Conservation (phyloP, 1,140 invertebrate genomes). For the Lepidurus apus region DNA sequence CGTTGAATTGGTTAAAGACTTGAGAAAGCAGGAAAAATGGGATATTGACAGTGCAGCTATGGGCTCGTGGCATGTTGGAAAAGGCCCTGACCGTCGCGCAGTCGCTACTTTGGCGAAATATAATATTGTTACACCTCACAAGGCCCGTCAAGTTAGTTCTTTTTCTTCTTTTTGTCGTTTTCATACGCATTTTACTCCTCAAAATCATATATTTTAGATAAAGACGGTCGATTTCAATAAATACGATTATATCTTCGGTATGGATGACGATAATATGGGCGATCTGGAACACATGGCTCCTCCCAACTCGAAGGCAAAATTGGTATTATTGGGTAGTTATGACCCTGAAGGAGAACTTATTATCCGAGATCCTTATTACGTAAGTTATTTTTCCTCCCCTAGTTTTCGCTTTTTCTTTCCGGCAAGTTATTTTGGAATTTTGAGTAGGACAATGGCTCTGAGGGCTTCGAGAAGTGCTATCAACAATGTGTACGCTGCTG, state of each 20-base stretch:
- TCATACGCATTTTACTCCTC: conserved; percentile 26
- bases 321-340: conserved; percentile 72
- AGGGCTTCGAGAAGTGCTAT: conserved; percentile 46
- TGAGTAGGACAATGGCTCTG: conserved; percentile 41
- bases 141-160: conserved; percentile 61
- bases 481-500: conserved; percentile 44
- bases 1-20: conserved; percentile 59
- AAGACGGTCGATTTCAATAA: conserved; percentile 62
- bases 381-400: conserved; percentile 39
- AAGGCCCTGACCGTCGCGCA: conserved; percentile 69
- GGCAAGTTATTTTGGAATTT: conserved; percentile 3
- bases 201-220: conserved; percentile 51
- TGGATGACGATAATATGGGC: conserved; percentile 77
- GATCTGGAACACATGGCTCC: conserved; percentile 59
- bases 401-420: background rate
- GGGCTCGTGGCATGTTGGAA: conserved; percentile 76
- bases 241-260: conserved; percentile 84
- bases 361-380: conserved; percentile 86
- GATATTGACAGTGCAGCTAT: conserved; percentile 82
- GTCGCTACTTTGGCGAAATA: conserved; percentile 62
- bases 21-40: conserved; percentile 60
- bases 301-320: conserved; percentile 58
- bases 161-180: conserved; percentile 24
- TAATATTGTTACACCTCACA: conserved; percentile 64
- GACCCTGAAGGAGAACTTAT: conserved; percentile 68